Percentiles rank a stretch among this genome's conserved stretches.
These are phyloP conservation scores for Scylla paramamosain DNA, from an alignment of 1,140 invertebrate genomes.

Conservation along the genomic window DNA sequence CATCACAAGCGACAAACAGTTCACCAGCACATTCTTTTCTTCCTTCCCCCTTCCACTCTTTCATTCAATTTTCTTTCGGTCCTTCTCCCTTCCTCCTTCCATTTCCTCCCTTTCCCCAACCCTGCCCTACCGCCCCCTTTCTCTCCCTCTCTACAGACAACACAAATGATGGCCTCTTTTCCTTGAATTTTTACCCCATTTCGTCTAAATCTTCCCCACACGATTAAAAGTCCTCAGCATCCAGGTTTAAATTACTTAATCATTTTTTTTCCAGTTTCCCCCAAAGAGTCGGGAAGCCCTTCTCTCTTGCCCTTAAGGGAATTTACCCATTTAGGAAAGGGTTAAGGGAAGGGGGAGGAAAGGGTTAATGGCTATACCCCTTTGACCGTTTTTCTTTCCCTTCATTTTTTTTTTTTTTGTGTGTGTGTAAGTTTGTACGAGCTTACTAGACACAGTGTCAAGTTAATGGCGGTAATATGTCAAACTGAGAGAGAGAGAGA, in stretches of 20 bases:
- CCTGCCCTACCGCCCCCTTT: neutral
- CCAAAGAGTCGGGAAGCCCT: neutral
- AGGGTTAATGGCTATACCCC: neutral
- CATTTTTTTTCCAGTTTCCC: conserved; percentile 60
- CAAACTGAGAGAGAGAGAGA: neutral
- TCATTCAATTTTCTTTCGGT: neutral
- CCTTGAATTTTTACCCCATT: conserved; percentile 34
- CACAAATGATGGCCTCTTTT: conserved; percentile 66
- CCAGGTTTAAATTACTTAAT: conserved; percentile 66
- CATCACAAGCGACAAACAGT: too few relatives aligned
- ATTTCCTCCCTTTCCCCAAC: neutral
- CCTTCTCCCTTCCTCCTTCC: neutral
- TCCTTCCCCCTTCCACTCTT: neutral
- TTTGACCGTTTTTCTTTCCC: neutral
- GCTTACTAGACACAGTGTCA: neutral
- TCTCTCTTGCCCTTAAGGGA: neutral
- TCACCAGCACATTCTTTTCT: neutral
- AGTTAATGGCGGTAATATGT: neutral
- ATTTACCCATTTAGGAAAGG: neutral
- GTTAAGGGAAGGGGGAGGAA: too few relatives aligned
- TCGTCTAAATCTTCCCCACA: conserved; percentile 48
- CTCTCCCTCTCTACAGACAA: conserved; percentile 16
- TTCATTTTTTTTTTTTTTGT: neutral
- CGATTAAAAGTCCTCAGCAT: conserved; percentile 71
- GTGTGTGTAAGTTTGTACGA: neutral